Percentiles rank a stretch among this genome's conserved stretches.
Evolutionary conservation across 2,888 invertebrate species (phyloP).

Genomic region (Nysson spinosus): DNA sequence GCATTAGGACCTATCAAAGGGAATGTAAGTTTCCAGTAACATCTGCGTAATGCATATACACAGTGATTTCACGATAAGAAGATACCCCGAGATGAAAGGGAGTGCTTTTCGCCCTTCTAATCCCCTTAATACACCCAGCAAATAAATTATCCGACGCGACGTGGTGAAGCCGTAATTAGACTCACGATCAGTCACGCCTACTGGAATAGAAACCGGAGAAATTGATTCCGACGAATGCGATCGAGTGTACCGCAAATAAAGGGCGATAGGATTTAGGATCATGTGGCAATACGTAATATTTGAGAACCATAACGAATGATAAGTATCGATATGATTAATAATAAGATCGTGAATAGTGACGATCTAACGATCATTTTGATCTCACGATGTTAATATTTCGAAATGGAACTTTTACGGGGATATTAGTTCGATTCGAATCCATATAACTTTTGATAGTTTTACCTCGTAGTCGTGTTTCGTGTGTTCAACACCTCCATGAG

Average conservation of each 20-base stretch:
- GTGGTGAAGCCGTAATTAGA: slow-evolving; percentile 22
- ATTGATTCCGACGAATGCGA: slow-evolving; percentile 34
- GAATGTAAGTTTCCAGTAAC: background rate
- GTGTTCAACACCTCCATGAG: slow-evolving; percentile 82
- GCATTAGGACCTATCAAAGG: slow-evolving; percentile 61
- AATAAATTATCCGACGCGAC: slow-evolving; percentile 32
- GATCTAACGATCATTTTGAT: no score
- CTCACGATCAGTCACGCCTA: slow-evolving; percentile 10
- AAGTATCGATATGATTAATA: slow-evolving; percentile 23
- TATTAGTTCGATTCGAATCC: no score
- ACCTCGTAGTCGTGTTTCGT: slow-evolving; percentile 83
- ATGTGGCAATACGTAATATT: background rate
- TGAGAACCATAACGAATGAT: slow-evolving; percentile 8
- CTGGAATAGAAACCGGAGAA: slow-evolving; percentile 19
- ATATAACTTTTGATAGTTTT: no score
- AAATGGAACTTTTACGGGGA: no score
- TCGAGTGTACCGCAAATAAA: slow-evolving; percentile 34
- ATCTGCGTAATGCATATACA: background rate
- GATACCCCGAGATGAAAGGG: background rate
- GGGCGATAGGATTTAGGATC: slow-evolving; percentile 4
- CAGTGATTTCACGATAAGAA: background rate
- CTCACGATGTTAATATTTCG: no score
- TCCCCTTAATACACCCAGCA: slow-evolving; percentile 9
- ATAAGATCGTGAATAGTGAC: background rate
- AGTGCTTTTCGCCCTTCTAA: slow-evolving; percentile 9